Evolutionary conservation across 2,888 invertebrate species (phyloP).

Genomic region (Epistrophe grossulariae): DNA sequence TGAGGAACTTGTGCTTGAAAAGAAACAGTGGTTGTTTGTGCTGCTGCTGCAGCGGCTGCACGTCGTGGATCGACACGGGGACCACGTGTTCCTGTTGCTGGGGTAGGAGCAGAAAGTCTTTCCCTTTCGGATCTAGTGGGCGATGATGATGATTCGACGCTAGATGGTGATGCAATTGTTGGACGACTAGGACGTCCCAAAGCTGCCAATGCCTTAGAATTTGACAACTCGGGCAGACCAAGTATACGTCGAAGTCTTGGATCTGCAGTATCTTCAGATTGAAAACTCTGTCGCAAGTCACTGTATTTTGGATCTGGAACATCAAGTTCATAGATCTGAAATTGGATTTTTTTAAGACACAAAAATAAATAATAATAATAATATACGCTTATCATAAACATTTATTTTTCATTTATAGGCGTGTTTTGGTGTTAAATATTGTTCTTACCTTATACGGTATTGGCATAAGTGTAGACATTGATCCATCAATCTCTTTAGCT

Average conservation of each 20-base stretch:
- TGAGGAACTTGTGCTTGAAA: constrained; percentile 36
- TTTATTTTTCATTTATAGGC: too few species aligned
- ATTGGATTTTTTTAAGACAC: neutral
- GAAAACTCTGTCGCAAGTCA: constrained; percentile 89
- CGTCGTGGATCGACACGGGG: constrained; percentile 82
- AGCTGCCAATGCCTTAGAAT: constrained; percentile 68
- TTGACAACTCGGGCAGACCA: constrained; percentile 85
- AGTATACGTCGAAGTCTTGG: constrained; percentile 89
- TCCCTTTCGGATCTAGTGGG: constrained; percentile 57
- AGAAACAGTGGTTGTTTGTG: constrained; percentile 11
- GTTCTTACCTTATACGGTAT: constrained; percentile 87
- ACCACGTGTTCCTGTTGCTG: constrained; percentile 43
- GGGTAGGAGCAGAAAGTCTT: constrained; percentile 10
- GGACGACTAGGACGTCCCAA: constrained; percentile 73
- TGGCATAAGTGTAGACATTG: constrained; percentile 90
- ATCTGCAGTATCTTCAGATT: constrained; percentile 89
- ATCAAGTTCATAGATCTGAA: constrained; percentile 84
- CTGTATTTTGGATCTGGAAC: constrained; percentile 91
- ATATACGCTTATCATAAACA: too few species aligned
- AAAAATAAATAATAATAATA: too few species aligned
- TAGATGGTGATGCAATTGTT: constrained; percentile 66
- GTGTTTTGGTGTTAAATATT: neutral
- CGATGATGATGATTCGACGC: constrained; percentile 65
- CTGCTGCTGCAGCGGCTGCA: constrained; percentile 63
- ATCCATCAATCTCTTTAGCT: constrained; percentile 94